Conservation (phyloP, 2,888 invertebrate genomes). For the Mamestra brassicae region DNA sequence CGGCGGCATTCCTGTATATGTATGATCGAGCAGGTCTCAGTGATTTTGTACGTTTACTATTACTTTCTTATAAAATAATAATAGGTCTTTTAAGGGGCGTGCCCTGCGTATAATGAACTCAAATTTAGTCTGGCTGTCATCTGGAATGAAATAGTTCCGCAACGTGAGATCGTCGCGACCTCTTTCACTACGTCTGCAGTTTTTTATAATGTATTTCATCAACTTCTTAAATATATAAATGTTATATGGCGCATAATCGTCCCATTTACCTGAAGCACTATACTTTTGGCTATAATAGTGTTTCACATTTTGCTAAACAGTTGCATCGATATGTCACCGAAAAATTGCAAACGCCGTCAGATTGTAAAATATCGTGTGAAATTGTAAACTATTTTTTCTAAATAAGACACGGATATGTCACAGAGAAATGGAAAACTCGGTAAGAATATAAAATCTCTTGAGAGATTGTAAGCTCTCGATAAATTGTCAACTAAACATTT, state of each 20-base stretch:
- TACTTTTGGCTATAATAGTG: constrained; percentile 53
- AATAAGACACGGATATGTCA: too few species aligned
- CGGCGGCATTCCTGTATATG: constrained; percentile 73
- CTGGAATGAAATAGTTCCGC: constrained; percentile 18
- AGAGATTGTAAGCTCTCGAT: too few species aligned
- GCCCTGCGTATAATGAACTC: constrained; percentile 21
- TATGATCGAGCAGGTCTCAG: constrained; percentile 75
- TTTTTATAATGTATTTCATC: constrained; percentile 50
- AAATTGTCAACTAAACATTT: too few species aligned
- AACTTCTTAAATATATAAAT: constrained; percentile 43
- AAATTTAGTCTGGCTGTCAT: constrained; percentile 15
- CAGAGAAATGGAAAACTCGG: too few species aligned
- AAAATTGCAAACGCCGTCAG: too few species aligned
- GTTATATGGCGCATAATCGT: constrained; percentile 38
- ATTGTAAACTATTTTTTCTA: too few species aligned
- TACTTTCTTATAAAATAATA: constrained; percentile 47
- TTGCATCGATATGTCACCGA: constrained; percentile 46
- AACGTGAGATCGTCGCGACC: constrained; percentile 30
- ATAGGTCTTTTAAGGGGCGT: constrained; percentile 36
- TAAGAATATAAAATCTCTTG: too few species aligned
- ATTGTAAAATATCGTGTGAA: too few species aligned
- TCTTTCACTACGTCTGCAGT: constrained; percentile 31
- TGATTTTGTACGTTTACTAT: constrained; percentile 56
- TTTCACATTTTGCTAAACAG: constrained; percentile 54
- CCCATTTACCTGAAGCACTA: constrained; percentile 44